A percentile compares a stretch with the other conserved stretches of the same genome.
These are phyloP conservation scores for Homarus americanus DNA, from an alignment of 1,140 invertebrate genomes.

Conservation along the genomic window DNA sequence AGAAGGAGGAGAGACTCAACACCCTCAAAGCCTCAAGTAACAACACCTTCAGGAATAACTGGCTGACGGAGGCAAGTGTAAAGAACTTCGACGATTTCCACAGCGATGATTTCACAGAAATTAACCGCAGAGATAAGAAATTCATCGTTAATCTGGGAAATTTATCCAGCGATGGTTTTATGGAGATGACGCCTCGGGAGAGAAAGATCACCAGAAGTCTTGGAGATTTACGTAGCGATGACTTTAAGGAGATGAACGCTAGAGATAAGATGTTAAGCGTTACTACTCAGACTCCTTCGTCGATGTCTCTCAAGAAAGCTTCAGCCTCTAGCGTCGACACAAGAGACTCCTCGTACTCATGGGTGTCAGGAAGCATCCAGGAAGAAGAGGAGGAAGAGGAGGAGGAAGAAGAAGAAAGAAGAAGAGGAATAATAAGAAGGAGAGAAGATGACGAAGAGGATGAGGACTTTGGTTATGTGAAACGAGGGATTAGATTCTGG, in stretches of 20 bases:
- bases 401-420: slow-evolving; percentile 3
- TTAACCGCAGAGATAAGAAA: background rate
- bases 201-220: background rate
- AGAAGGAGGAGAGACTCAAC: background rate
- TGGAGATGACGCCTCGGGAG: background rate
- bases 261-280: background rate
- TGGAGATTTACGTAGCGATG: background rate
- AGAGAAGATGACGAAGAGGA: slow-evolving; percentile 7
- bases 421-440: slow-evolving; percentile 1
- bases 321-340: background rate
- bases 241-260: background rate
- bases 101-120: slow-evolving; percentile 45
- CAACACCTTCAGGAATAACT: slow-evolving; percentile 18
- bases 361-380: background rate
- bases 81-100: slow-evolving; percentile 51
- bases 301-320: background rate
- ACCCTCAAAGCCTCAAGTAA: background rate
- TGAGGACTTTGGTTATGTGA: slow-evolving; percentile 30
- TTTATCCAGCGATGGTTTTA: background rate
- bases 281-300: background rate
- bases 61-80: slow-evolving; percentile 39
- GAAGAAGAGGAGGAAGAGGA: slow-evolving; percentile 8
- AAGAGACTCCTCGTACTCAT: background rate
- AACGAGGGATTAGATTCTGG: slow-evolving; percentile 61
- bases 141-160: background rate